These are phyloP conservation scores for Thaumetopoea pityocampa DNA, from an alignment of 1,140 invertebrate genomes.

Conservation along the genomic window DNA sequence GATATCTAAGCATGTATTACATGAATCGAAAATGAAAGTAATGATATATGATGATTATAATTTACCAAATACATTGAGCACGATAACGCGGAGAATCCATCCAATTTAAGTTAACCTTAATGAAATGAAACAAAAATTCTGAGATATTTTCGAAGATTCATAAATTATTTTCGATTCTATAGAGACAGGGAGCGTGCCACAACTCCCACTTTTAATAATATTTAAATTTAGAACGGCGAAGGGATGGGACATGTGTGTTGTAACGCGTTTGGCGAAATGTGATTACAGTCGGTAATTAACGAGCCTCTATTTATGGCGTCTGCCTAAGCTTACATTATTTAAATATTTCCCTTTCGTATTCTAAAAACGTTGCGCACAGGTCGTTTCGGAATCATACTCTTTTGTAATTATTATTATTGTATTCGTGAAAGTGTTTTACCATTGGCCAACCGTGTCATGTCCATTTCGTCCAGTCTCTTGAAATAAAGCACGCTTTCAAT, in stretches of 20 bases:
- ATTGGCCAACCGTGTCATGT: constrained; percentile 63
- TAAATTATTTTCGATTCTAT: constrained; percentile 70
- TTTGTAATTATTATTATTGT: constrained; percentile 62
- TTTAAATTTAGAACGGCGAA: constrained; percentile 73
- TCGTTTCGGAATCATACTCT: constrained; percentile 47
- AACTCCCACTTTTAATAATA: constrained; percentile 65
- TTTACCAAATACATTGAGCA: no score
- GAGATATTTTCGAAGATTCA: constrained; percentile 70
- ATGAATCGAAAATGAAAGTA: no score
- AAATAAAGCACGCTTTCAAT: constrained; percentile 75
- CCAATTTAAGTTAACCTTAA: no score
- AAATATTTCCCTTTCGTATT: constrained; percentile 56
- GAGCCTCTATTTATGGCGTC: constrained; percentile 62
- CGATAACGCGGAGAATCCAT: no score
- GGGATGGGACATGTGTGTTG: constrained; percentile 73
- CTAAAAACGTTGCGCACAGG: constrained; percentile 32
- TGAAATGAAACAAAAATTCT: constrained; percentile 58
- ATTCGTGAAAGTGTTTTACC: constrained; percentile 71
- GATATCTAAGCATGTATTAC: no score
- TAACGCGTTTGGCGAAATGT: constrained; percentile 75
- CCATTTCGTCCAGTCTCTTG: constrained; percentile 62
- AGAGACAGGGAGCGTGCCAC: constrained; percentile 59
- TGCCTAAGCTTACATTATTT: constrained; percentile 41
- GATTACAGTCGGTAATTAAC: constrained; percentile 72
- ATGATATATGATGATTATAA: no score